phyloP scores from a whole-genome alignment of 2,888 invertebrate species.

The Leucophenga montana region DNA sequence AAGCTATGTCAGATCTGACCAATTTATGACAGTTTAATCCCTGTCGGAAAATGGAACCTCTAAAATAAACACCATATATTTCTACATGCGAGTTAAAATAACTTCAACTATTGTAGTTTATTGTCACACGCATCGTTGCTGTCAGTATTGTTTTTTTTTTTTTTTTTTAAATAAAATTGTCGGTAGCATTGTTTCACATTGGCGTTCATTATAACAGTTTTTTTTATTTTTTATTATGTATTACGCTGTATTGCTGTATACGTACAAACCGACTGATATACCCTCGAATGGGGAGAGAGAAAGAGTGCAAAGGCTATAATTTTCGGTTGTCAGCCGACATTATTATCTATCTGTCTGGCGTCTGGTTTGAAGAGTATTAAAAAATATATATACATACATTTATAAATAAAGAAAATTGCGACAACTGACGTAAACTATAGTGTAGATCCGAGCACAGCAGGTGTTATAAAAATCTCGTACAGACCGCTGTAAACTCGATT shows the following conservation, averaged over 20 bases:
- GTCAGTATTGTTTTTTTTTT: neutral
- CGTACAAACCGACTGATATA: too few species aligned
- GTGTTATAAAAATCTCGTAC: constrained; percentile 10
- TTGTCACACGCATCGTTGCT: constrained; percentile 12
- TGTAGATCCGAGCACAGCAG: neutral
- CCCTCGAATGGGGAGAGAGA: too few species aligned
- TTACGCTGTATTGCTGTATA: too few species aligned
- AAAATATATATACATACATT: neutral
- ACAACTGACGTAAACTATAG: constrained; percentile 3
- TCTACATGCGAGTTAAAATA: neutral
- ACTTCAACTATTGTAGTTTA: neutral
- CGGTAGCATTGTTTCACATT: too few species aligned
- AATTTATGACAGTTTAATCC: too few species aligned
- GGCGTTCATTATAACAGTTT: too few species aligned
- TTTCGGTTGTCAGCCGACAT: constrained; percentile 10
- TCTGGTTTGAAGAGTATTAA: constrained; percentile 11
- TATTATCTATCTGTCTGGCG: constrained; percentile 5
- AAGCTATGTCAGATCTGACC: too few species aligned
- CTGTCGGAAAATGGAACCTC: too few species aligned
- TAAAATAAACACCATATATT: too few species aligned
- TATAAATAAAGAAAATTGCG: constrained; percentile 17
- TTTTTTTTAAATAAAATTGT: neutral
- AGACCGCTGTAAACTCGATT: constrained; percentile 20
- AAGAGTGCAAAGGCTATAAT: neutral
- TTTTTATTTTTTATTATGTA: too few species aligned